phyloP scores from a whole-genome alignment of 2,113 vertebrate genomes.

The Sciurus niger region DNA sequence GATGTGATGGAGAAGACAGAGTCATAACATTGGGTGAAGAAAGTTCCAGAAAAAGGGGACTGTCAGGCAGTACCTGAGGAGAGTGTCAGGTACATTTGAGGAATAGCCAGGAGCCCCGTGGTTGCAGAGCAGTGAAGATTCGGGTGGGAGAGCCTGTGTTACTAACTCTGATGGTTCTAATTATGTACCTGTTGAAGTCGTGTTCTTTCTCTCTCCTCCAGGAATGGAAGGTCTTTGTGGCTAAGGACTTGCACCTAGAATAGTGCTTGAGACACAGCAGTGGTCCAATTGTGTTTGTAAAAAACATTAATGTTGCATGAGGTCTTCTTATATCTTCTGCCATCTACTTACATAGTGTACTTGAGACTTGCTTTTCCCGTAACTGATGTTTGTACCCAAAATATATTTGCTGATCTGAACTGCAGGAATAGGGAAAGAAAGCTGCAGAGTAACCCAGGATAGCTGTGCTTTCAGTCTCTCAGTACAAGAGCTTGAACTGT shows the following conservation, averaged over 20 bases:
- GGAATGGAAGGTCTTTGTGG: not conserved
- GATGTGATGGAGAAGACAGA: not conserved
- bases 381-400: not conserved
- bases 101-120: not conserved
- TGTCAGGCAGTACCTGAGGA: no score
- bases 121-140: not conserved
- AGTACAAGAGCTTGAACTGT: not conserved
- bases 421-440: not conserved
- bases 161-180: not conserved
- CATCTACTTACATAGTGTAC: not conserved
- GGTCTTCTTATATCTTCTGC: not conserved
- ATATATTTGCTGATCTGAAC: not conserved
- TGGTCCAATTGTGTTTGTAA: not conserved
- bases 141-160: not conserved
- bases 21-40: not conserved
- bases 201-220: not conserved
- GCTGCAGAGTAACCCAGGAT: not conserved
- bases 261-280: not conserved
- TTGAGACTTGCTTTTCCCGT: not conserved
- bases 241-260: not conserved
- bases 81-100: not conserved
- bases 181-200: not conserved
- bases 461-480: not conserved
- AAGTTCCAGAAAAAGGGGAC: not conserved
- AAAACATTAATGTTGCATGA: not conserved